Base-by-base conservation (phyloP, 2,113 vertebrate species). In the Tursiops truncatus region DNA sequence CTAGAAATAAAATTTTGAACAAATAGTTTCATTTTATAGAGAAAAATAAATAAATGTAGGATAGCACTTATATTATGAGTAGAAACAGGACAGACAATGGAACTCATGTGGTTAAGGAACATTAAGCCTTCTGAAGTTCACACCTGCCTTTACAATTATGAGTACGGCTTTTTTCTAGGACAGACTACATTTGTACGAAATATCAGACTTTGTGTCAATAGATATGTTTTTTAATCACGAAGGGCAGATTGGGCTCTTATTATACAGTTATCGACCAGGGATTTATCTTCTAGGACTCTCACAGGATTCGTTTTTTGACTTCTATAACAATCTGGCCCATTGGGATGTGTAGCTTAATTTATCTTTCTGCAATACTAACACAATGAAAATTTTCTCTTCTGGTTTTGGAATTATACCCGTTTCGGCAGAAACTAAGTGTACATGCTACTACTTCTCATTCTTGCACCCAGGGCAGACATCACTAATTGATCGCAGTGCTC, bases 401-500 rank as follows among this genome's bases (percentile, higher is more conserved):
- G 58, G 28, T 87, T 92, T 89, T 62, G 38, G 12, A 80, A 90
- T 89, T 67, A 38, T 79, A 68, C 83, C 83, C 44, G 38, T 67
- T 93, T 95, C 38, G 74, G 76, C 31, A 81, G 80, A 67, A 92
- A 95, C 58, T 83, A 36, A 63, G 56, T 56, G 81, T 67, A 50
- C 7, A 3, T 58, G n/a, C 81, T 41, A 47, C 25, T 60, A 67
- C 76, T 88, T 84, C 44, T 82, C 77, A 82, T 94, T 96, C 70
- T 88, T 94, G 26, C 14, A 88, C 70, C 87, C 73, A 56, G 81
- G 53, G 85, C 87, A 97, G 97, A 97, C 98, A 96, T 97, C 77
- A 76, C 94, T 97, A 97, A 97, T 97, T 44, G 65, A 97, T 97
- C 80, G 63, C n/a, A 71, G 67, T 62, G 65, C 67, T 88, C 94